Base-by-base conservation (phyloP, 2,888 invertebrate genomes). In the Chrysopilus asiliformis region DNA sequence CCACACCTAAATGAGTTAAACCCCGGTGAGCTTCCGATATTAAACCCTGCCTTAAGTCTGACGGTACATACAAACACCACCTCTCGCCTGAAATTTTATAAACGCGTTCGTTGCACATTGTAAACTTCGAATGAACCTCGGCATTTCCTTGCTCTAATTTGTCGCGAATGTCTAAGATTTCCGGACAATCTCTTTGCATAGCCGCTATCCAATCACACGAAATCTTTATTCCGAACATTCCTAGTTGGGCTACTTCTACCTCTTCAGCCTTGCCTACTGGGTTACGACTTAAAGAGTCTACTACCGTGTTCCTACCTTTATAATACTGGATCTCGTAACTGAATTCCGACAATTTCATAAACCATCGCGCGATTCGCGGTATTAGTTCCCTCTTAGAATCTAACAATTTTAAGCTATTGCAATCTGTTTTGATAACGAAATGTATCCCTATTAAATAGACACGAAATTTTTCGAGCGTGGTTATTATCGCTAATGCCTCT, bases 401-500 rank as follows among this genome's bases (percentile, higher is more conserved):
- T 16, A 30, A 13, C 16, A 30, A 17, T 16, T 30, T 30, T 17
- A 30, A 30, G 17, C 30, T 30, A 30, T 30, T 30, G 14, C 30
- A 30, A 13, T 30, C 30, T 6, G 14, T 30, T 12, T 17, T n/a
- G 14, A 30, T 30, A 3, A 30, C 2, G 17, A 30, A 30, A n/a
- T 15, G 30, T 30, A 15, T 30, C 17, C 30, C 30, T 16, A 13
- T 13, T 13, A 30, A 30, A 30, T 30, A 30, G n/a, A 30, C 14
- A 16, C 30, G 15, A 30, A 30, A 13, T 13, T 29, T 29, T 6
- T 29, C 29, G 4, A 26, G 13, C 13, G 17, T 6, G 6, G 4
- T 4, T 17, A 40, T 26, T 6, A 42, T 29, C 7, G 40, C 40
- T 2, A 40, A 17, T 13, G 39, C 39, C 13, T 39, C 42, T 9